Percentiles rank a stretch among this genome's conserved stretches.
These are phyloP conservation scores for Ditylenchus dipsaci DNA, from an alignment of 1,140 invertebrate genomes.

Conservation along the genomic window DNA sequence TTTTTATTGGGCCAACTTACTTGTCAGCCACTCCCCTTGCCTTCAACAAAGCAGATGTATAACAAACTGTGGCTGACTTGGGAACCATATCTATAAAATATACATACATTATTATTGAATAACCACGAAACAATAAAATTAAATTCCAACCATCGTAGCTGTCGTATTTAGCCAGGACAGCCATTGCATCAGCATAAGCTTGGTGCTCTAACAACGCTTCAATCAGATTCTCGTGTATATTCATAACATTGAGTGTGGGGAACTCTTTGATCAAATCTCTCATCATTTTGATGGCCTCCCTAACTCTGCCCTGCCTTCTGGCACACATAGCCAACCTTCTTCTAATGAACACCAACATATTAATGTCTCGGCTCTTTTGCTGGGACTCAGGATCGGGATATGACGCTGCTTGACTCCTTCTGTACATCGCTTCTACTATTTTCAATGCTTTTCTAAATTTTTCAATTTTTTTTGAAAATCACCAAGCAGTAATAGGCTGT, in stretches of 20 bases:
- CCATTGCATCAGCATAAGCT: constrained; percentile 91
- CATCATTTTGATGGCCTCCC: constrained; percentile 94
- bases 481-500: no score
- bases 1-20: no score
- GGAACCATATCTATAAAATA: constrained; percentile 71
- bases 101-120: no score
- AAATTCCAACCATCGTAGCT: constrained; percentile 56
- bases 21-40: constrained; percentile 86
- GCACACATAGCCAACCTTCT: constrained; percentile 88
- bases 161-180: constrained; percentile 90
- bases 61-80: constrained; percentile 93
- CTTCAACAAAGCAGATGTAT: constrained; percentile 88
- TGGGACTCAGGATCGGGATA: constrained; percentile 75
- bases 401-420: constrained; percentile 73
- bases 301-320: constrained; percentile 81
- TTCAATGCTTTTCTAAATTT: constrained; percentile 76
- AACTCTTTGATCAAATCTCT: constrained; percentile 94
- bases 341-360: constrained; percentile 90
- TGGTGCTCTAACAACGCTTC: constrained; percentile 90
- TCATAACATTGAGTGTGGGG: constrained; percentile 86
- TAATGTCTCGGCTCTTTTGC: constrained; percentile 75
- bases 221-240: constrained; percentile 94
- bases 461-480: background rate
- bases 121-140: no score
- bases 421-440: constrained; percentile 79